Conservation (phyloP, 2,888 invertebrate species). For the Callosobruchus maculatus region DNA sequence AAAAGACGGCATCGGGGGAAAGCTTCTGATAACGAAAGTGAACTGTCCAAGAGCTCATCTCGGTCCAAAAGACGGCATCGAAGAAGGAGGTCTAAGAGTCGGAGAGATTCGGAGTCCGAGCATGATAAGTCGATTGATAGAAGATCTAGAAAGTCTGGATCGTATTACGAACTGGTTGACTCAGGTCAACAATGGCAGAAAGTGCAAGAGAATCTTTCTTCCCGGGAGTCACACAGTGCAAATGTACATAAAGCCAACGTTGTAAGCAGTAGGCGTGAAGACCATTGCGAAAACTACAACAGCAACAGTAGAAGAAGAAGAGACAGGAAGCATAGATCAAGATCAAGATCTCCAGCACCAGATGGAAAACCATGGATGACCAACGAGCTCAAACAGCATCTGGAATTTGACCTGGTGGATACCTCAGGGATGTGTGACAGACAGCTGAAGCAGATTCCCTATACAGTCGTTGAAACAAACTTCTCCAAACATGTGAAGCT, state of each 20-base stretch:
- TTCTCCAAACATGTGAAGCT: conserved; percentile 61
- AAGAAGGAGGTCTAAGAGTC: conserved; percentile 71
- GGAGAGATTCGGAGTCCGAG: conserved; percentile 71
- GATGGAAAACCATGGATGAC: conserved; percentile 66
- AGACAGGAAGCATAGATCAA: conserved; percentile 37
- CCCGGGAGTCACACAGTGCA: conserved; percentile 43
- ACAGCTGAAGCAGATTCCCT: conserved; percentile 82
- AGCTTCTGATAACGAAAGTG: conserved; percentile 87
- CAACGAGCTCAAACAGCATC: conserved; percentile 76
- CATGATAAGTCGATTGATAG: conserved; percentile 49
- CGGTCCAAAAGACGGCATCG: conserved; percentile 73
- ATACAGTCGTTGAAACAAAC: conserved; percentile 79
- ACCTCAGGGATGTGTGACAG: conserved; percentile 86
- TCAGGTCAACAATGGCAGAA: conserved; percentile 88
- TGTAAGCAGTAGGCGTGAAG: conserved; percentile 44
- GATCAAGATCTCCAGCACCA: conserved; percentile 69
- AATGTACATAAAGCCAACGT: conserved; percentile 69
- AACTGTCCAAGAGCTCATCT: conserved; percentile 80
- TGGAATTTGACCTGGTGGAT: conserved; percentile 84
- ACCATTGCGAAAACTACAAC: conserved; percentile 12
- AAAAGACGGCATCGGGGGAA: conserved; percentile 76
- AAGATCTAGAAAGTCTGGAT: conserved; percentile 26
- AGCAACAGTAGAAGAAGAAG: conserved; percentile 22
- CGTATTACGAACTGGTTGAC: conserved; percentile 71
- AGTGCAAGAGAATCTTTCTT: conserved; percentile 62